Base-by-base conservation (phyloP, 2,888 invertebrate species). In the Saturnia japonica region DNA sequence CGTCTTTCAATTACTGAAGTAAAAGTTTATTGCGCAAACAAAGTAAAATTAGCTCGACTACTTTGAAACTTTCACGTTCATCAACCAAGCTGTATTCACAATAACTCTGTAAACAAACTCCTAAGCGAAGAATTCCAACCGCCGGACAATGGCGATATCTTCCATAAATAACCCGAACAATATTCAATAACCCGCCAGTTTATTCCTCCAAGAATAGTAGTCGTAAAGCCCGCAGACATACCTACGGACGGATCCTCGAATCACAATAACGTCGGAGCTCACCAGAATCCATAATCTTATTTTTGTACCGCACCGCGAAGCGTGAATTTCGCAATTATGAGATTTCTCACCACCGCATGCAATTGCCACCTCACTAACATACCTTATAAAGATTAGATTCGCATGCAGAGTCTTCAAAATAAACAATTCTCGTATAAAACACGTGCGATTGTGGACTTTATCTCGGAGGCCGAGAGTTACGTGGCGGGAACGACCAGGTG, bases 231-330 rank as follows among this genome's bases (percentile, higher is more conserved):
- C 82, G 85, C 91, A 93, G 93, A 94, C 93, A 92, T 93, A 92
- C 91, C 91, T 90, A 91, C 86, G 89, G 92, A 92, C 93, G 93
- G 90, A 94, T 94, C 93, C 93, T 93, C 93, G 93, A 94, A 94
- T 94, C 93, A 93, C 91, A 94, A 94, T 93, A 94, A 91, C 93
- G 89, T 87, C 86, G 87, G 88, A 91, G 87, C 93, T 94, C 93
- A 93, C 90, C 90, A 85, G 94, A 94, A 94, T 94, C 93, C 94
- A 94, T 93, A 94, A 94, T 93, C 94, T 94, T 94, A 94, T 94
- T 94, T 93, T 94, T 93, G 94, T 93, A 93, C 93, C 91, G 93
- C 93, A 91, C 93, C 88, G 83, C 90, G 90, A 87, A 94, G 94
- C 94, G 93, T 94, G 92, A 93, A 93, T 93, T 94, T 93, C 90